These are phyloP conservation scores for Holothuria leucospilota DNA, from an alignment of 53 echinoderm and acorn worm species.

Conservation along the genomic window DNA sequence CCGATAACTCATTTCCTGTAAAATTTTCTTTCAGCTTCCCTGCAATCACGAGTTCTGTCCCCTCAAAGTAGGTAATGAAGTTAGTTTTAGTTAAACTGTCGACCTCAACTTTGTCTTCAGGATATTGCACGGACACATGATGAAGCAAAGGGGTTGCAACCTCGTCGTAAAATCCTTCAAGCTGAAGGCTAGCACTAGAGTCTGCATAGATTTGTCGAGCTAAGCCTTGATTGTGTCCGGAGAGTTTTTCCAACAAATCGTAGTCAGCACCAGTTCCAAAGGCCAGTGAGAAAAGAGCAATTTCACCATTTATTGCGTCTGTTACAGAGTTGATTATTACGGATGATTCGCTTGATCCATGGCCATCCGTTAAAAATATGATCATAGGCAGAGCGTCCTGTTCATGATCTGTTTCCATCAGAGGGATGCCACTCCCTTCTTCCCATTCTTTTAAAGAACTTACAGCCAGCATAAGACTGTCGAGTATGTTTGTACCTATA, in stretches of 20 bases:
- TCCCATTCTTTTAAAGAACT: too few species aligned
- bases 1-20: conserved; percentile 10
- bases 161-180: conserved; percentile 93
- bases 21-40: conserved; percentile 76
- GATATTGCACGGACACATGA: conserved; percentile 76
- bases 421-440: too few species aligned
- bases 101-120: conserved; percentile 54
- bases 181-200: conserved; percentile 75
- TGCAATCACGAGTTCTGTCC: conserved; percentile 86
- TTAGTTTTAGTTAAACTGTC: conserved; percentile 71
- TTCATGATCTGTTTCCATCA: too few species aligned
- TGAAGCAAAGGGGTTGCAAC: conserved; percentile 90
- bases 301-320: conserved; percentile 57
- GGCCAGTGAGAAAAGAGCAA: conserved; percentile 82
- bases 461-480: too few species aligned
- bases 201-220: conserved; percentile 85
- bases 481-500: too few species aligned
- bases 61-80: conserved; percentile 87
- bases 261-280: conserved; percentile 86
- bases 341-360: conserved; percentile 36
- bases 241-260: conserved; percentile 75
- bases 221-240: conserved; percentile 79
- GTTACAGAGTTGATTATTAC: conserved; percentile 31
- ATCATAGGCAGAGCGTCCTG: conserved; percentile 66
- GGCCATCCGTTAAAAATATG: conserved; percentile 87